Evolutionary conservation across 2,113 vertebrate genomes (phyloP), one percentile per base, ranked within the genome.

Genomic region (Eptesicus fuscus): DNA sequence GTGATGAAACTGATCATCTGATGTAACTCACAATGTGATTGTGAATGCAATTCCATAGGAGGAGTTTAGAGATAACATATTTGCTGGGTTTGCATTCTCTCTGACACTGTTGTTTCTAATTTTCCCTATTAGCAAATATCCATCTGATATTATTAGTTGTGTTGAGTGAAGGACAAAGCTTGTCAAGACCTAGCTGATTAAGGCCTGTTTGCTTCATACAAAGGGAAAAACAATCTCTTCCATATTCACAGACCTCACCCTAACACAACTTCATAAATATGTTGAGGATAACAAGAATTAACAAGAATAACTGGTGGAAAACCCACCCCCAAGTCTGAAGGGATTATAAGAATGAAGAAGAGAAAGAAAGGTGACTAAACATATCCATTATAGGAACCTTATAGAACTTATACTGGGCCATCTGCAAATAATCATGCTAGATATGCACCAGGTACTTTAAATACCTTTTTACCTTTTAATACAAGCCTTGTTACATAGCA

Each of bases 371-470:
- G 12, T 89, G 16, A 84, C 76, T 79, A 42, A 93, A 73, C 9
- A 59, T 59, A 89, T 77, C 84, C n/a, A 73, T 51, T 73, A 44
- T 5, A 61, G 23, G 35, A 86, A 82, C 89, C 86, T 86, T 71
- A n/a, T 44, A 53, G 44, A 20, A 95, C 53, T 95, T 89, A 61
- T 51, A 49, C 22, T 71, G 37, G 13, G n/a, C 14, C 70, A 80
- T 85, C 78, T 82, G 16, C 40, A 83, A 73, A 40, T 37, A 96
- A 86, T 59, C 79, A 28, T 84, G n/a, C 13, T 80, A 56, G n/a
- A 77, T 77, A 65, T 49, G 35, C 14, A 71, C 20, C 95, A 76
- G 67, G n/a, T 49, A 77, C 22, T 96, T 96, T 42, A 94, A 91
- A 56, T 84, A 71, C 7, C 1, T 47, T 94, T 93, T 67, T 69